A percentile compares a stretch with the other conserved stretches of the same genome.
These are phyloP conservation scores for Alfaro cultratus DNA, from an alignment of 2,797 vertebrate genomes.

Conservation along the genomic window DNA sequence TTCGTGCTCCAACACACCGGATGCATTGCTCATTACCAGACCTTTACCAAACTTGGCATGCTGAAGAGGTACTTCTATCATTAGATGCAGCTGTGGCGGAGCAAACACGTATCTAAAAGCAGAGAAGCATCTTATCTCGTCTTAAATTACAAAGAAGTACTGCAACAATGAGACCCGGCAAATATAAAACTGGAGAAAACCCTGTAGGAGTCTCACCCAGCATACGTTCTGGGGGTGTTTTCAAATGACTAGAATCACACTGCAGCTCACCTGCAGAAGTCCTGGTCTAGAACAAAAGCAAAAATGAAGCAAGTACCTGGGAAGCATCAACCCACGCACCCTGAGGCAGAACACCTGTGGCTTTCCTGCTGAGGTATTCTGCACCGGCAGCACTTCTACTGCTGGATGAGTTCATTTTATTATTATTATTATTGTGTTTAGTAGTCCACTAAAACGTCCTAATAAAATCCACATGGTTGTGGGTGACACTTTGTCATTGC, in stretches of 20 bases:
- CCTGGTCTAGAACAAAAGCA: neutral
- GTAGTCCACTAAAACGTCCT: conserved; percentile 2
- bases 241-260: neutral
- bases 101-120: no score
- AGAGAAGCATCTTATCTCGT: neutral
- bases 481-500: neutral
- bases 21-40: no score
- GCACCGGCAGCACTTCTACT: neutral
- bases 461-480: neutral
- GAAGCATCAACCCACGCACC: neutral
- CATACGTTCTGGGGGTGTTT: neutral
- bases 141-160: neutral
- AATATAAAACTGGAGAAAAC: neutral
- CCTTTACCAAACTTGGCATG: no score
- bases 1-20: no score
- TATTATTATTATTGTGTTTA: neutral
- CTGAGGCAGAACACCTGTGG: neutral
- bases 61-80: no score
- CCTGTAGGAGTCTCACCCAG: neutral
- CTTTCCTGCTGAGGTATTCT: neutral
- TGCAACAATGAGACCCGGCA: neutral
- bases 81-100: no score
- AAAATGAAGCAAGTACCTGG: neutral
- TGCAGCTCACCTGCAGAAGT: neutral
- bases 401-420: neutral